phyloP scores from a whole-genome alignment of 2,797 vertebrate species.

The Amphiprion clarkii region DNA sequence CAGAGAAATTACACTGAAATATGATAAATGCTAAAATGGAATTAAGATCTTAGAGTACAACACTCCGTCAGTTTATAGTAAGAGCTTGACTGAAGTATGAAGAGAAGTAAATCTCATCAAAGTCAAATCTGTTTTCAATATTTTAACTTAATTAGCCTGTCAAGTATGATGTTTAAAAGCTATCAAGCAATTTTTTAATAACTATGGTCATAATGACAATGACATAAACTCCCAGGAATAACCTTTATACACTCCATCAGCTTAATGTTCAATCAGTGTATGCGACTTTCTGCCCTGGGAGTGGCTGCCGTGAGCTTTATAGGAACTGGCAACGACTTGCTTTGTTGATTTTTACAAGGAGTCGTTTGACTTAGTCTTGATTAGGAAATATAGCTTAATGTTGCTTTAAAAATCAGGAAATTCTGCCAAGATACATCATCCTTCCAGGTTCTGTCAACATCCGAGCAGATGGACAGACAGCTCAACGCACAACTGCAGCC shows the following conservation, averaged over 20 bases:
- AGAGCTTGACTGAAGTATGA: neutral
- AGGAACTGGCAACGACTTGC: constrained; percentile 42
- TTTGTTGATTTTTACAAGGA: constrained; percentile 64
- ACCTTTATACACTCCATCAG: constrained; percentile 16
- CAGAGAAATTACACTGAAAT: neutral
- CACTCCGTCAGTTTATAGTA: neutral
- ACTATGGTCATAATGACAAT: constrained; percentile 5
- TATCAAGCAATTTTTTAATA: constrained; percentile 10
- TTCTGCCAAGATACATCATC: constrained; percentile 33
- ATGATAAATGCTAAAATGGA: neutral
- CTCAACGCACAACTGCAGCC: constrained; percentile 12
- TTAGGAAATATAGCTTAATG: constrained; percentile 54
- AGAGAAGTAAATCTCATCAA: neutral
- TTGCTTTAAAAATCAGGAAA: constrained; percentile 47
- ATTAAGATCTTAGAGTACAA: neutral
- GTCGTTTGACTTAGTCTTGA: constrained; percentile 43
- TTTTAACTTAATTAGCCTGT: constrained; percentile 4
- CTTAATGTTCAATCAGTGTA: constrained; percentile 31
- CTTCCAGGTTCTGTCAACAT: constrained; percentile 43
- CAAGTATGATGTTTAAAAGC: constrained; percentile 10
- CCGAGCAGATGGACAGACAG: constrained; percentile 40
- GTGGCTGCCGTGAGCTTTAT: constrained; percentile 42
- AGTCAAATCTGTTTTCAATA: neutral
- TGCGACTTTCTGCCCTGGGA: constrained; percentile 25
- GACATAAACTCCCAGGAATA: constrained; percentile 4